phyloP scores from a whole-genome alignment of 2,113 vertebrate genomes.

The Pomatorhinus ruficollis region DNA sequence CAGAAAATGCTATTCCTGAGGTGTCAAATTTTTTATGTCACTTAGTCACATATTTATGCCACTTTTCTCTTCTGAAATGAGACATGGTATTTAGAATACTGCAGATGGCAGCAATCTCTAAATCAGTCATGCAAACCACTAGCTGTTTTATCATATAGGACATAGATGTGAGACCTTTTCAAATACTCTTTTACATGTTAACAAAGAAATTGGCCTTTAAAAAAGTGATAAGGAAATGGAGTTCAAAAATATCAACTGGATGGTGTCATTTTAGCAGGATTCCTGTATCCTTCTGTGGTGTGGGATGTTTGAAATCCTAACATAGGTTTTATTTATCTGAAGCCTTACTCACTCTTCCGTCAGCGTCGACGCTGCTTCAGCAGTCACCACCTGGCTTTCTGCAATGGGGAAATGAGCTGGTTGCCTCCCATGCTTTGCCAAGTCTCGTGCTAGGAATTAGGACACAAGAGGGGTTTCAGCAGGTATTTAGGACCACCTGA shows the following conservation, averaged over 20 bases:
- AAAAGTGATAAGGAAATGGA: neutral
- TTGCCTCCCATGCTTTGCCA: neutral
- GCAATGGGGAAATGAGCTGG: neutral
- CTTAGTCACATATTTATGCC: constrained; percentile 50
- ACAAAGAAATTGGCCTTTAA: constrained; percentile 27
- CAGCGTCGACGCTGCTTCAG: neutral
- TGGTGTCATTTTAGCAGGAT: neutral
- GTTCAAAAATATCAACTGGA: neutral
- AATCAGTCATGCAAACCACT: constrained; percentile 23
- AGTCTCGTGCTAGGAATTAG: neutral
- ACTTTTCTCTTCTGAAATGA: constrained; percentile 32
- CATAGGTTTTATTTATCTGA: neutral
- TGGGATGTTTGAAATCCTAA: constrained; percentile 19
- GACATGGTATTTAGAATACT: constrained; percentile 28
- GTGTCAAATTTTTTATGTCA: neutral
- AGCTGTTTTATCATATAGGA: neutral
- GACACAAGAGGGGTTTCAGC: neutral
- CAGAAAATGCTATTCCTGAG: neutral
- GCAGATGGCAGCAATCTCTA: constrained; percentile 28
- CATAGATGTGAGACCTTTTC: neutral
- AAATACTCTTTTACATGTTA: constrained; percentile 17
- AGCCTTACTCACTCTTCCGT: neutral
- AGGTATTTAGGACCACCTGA: neutral
- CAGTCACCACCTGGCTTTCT: neutral
- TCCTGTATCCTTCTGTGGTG: neutral